Base-by-base conservation (phyloP, 1,140 invertebrate genomes). In the Sinella curviseta region DNA sequence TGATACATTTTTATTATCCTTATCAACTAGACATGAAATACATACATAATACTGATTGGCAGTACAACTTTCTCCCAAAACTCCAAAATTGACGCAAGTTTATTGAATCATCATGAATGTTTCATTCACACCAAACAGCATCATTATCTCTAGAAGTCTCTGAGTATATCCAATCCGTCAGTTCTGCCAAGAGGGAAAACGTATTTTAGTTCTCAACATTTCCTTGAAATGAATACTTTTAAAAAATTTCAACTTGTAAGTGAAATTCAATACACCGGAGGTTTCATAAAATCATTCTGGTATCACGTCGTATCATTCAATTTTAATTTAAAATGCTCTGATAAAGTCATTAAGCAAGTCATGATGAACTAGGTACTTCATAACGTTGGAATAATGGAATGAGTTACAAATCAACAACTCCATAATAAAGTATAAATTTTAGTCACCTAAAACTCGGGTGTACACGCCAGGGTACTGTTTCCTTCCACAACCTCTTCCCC, bases 381-480 rank as follows among this genome's bases (percentile, higher is more conserved):
- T n/a, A n/a, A n/a, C n/a, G n/a, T n/a, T n/a, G n/a, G n/a, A n/a
- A n/a, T n/a, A n/a, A n/a, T n/a, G n/a, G n/a, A n/a, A n/a, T n/a
- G n/a, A n/a, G n/a, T n/a, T n/a, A n/a, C n/a, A 60, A 60, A 17
- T 16, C 14, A 60, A 14, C 24, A 60, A 14, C 57, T 74, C 17
- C 30, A 31, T 36, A 28, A 26, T n/a, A 12, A 60, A 26, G 8
- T 26, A 16, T 60, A 26, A 75, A 75, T 28, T 17, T 28, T 26
- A 8, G 2, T 75, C 39, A 54, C 74, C 34, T 75, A 26, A 39
- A 48, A 81, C 57, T 35, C 74, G 26, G n/a, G 82, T 83, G 80
- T 83, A 83, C 24, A 83, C 80, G 0, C 82, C 82, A 30, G 82
- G 82, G 1, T 76, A 31, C 35, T 81, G 79, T 33, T 39, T 33